Percentiles rank a stretch among this genome's conserved stretches.
Evolutionary conservation across 2,113 vertebrate species (phyloP).

Genomic region (Ptilorrhoa leucosticta): DNA sequence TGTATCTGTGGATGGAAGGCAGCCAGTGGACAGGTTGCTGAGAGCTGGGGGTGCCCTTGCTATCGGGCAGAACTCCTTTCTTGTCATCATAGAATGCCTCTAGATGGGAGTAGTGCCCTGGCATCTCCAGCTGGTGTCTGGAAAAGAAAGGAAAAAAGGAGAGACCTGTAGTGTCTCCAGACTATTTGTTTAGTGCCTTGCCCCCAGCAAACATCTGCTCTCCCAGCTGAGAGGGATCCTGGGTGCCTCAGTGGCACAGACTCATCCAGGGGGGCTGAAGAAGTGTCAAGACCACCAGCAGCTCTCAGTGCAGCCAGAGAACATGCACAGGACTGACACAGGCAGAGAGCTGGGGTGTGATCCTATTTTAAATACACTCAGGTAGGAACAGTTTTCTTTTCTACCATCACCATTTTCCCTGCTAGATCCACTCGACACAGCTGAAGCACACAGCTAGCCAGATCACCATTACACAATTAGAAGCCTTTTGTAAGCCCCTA

Average conservation of each 20-base stretch:
- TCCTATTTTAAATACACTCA: neutral
- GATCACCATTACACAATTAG: neutral
- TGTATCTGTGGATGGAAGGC: constrained; percentile 89
- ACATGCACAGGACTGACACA: neutral
- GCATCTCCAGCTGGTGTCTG: constrained; percentile 93
- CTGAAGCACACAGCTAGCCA: neutral
- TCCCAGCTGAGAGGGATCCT: neutral
- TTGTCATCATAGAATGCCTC: constrained; percentile 98
- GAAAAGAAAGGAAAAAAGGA: neutral
- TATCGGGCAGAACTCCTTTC: constrained; percentile 86
- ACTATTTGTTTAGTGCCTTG: neutral
- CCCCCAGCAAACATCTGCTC: neutral
- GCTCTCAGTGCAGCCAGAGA: neutral
- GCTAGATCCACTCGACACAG: neutral
- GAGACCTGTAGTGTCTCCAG: neutral
- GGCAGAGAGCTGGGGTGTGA: fast-evolving
- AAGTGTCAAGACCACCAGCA: neutral
- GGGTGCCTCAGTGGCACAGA: neutral
- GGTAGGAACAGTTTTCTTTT: neutral
- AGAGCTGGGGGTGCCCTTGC: constrained; percentile 77
- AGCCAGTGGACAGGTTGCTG: constrained; percentile 82
- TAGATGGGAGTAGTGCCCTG: constrained; percentile 92
- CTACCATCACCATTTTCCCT: neutral
- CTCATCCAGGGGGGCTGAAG: neutral
- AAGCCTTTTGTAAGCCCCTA: neutral